Conservation (phyloP, 2,113 vertebrate species). For the Perca schrenkii region DNA sequence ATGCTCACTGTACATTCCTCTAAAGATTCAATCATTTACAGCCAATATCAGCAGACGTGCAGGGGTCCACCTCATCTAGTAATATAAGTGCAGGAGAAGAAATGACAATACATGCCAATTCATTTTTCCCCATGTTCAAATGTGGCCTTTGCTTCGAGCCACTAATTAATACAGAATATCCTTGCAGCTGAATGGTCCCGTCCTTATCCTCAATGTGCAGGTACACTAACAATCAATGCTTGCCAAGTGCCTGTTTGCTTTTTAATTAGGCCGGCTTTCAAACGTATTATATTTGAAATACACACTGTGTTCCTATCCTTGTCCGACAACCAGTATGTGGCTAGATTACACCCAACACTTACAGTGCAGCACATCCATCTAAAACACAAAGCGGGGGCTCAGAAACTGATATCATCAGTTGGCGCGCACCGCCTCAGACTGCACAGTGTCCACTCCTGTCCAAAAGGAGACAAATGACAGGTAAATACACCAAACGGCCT, state of each 20-base stretch:
- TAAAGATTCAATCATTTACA: conserved; percentile 29
- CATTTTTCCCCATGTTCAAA: conserved; percentile 56
- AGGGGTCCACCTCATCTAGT: neutral
- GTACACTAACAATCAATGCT: conserved; percentile 79
- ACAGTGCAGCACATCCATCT: conserved; percentile 65
- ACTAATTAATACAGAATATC: conserved; percentile 73
- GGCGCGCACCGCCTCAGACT: conserved; percentile 34
- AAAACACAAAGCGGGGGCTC: conserved; percentile 48
- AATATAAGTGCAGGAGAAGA: conserved; percentile 17
- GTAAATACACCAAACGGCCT: conserved; percentile 75
- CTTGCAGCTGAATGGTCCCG: conserved; percentile 62
- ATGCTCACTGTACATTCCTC: conserved; percentile 5
- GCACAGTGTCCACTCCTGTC: conserved; percentile 69
- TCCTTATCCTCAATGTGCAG: conserved; percentile 77
- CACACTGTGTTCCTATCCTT: conserved; percentile 65
- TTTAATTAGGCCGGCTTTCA: conserved; percentile 80
- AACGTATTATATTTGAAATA: conserved; percentile 71
- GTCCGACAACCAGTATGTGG: conserved; percentile 65
- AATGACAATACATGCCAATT: conserved; percentile 47
- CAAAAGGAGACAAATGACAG: conserved; percentile 76
- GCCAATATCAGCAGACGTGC: conserved; percentile 38
- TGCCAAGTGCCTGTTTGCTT: conserved; percentile 73
- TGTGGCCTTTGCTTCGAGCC: conserved; percentile 57
- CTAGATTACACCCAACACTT: conserved; percentile 64
- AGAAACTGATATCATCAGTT: conserved; percentile 67